Conservation (phyloP, 2,888 invertebrate species). For the Caenorhabditis doughertyi region DNA sequence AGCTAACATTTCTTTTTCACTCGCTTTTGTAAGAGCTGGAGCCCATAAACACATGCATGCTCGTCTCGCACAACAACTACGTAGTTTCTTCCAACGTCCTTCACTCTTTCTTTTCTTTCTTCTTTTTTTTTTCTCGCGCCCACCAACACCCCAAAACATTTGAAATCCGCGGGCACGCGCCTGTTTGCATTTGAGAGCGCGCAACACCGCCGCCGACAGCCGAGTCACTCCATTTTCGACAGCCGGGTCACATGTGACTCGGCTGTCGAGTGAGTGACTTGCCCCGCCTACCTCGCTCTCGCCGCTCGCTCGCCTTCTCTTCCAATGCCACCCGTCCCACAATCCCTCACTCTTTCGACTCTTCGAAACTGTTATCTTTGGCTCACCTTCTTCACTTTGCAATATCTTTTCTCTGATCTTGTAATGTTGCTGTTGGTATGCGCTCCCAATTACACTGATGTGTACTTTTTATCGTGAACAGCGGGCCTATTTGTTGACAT, state of each 20-base stretch:
- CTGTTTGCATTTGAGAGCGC: conserved; percentile 59
- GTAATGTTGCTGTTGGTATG: conserved; percentile 21
- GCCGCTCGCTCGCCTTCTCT: conserved; percentile 12
- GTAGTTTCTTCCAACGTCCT: conserved; percentile 37
- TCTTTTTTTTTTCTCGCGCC: conserved; percentile 12
- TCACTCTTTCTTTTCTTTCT: conserved; percentile 18
- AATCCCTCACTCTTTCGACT: conserved; percentile 24
- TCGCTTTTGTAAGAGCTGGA: conserved; percentile 34
- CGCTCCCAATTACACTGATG: conserved; percentile 10
- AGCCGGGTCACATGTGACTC: conserved; percentile 59
- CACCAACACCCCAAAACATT: conserved; percentile 51
- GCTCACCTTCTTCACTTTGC: conserved; percentile 16
- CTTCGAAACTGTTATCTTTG: conserved; percentile 58
- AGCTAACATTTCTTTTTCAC: not conserved
- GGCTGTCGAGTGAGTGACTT: conserved; percentile 48
- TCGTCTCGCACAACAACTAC: conserved; percentile 25
- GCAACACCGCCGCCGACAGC: conserved; percentile 48
- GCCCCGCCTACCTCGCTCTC: conserved; percentile 51
- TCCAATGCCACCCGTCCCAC: conserved; percentile 23
- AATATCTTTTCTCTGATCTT: conserved; percentile 38
- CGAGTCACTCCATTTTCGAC: conserved; percentile 45
- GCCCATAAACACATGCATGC: conserved; percentile 42
- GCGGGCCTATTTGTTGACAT: too few species aligned
- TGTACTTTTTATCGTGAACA: too few species aligned
- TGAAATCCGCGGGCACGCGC: conserved; percentile 64